phyloP scores from a whole-genome alignment of 53 echinoderm and acorn worm genomes.

The Paracentrotus lividus region DNA sequence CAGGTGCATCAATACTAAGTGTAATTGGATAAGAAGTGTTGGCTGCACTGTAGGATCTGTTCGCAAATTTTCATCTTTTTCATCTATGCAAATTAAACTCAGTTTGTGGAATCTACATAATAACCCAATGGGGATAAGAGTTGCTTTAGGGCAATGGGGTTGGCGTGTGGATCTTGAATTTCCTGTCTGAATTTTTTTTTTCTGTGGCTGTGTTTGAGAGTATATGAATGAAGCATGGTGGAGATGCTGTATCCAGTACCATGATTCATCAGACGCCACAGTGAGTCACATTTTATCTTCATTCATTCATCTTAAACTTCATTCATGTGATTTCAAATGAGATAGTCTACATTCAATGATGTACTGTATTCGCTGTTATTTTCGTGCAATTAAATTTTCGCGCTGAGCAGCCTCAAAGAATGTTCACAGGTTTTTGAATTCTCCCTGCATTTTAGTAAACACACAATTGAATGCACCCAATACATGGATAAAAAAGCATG shows the following conservation, averaged over 20 bases:
- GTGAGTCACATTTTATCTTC: no score
- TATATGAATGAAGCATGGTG: background rate
- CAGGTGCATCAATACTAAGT: background rate
- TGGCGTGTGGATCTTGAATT: background rate
- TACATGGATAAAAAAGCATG: no score
- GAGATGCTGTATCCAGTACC: background rate
- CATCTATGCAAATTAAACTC: background rate
- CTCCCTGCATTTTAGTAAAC: no score
- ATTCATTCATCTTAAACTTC: slow-evolving; percentile 32
- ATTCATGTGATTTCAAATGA: background rate
- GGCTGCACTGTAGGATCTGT: background rate
- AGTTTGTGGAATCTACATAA: background rate
- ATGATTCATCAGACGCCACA: slow-evolving; percentile 3
- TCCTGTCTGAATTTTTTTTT: background rate
- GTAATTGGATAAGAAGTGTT: background rate
- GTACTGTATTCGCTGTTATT: no score
- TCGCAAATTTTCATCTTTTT: background rate
- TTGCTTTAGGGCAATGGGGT: background rate
- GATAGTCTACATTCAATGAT: no score
- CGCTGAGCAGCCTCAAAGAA: no score
- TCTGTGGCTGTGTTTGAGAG: background rate
- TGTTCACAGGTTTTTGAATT: no score
- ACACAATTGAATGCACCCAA: no score
- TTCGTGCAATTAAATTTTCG: no score
- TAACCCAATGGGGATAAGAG: slow-evolving; percentile 1